Conservation (phyloP, 2,888 invertebrate species). For the Drosophila quinaria region DNA sequence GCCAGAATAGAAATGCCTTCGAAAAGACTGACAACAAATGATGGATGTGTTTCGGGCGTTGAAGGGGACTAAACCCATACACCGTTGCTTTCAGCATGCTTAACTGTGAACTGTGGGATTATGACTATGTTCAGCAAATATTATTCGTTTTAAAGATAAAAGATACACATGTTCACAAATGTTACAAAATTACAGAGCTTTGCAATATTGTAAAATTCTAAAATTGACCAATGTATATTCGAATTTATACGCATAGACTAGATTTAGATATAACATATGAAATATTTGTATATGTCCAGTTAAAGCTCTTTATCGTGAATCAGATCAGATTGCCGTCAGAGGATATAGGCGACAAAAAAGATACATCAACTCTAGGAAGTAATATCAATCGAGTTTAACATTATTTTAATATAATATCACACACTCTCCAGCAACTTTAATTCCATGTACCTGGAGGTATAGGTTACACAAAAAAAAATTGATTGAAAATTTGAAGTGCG, state of each 20-base stretch:
- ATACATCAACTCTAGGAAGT: not conserved
- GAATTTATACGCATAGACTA: not conserved
- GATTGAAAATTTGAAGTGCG: slow-evolving; percentile 57
- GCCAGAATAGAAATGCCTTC: slow-evolving; percentile 16
- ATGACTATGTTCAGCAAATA: slow-evolving; percentile 19
- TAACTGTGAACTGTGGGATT: slow-evolving; percentile 28
- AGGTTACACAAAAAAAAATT: slow-evolving; percentile 11
- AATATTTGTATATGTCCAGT: not conserved
- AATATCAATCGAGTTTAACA: not conserved
- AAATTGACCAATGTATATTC: not conserved
- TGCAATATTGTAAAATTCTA: not conserved
- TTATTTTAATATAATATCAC: not conserved
- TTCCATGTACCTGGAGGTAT: not conserved
- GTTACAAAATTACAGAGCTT: not conserved
- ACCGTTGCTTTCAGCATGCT: slow-evolving; percentile 36
- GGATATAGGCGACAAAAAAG: not conserved
- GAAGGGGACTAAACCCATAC: slow-evolving; percentile 54
- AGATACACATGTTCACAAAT: slow-evolving; percentile 10
- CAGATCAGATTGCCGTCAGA: not conserved
- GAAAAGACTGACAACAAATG: slow-evolving; percentile 74
- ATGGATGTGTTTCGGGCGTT: slow-evolving; percentile 71
- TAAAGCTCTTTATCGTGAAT: not conserved
- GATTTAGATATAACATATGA: not conserved
- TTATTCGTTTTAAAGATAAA: slow-evolving; percentile 9
- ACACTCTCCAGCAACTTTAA: not conserved